Conservation (phyloP, 2,113 vertebrate species). For the Caloenas nicobarica region DNA sequence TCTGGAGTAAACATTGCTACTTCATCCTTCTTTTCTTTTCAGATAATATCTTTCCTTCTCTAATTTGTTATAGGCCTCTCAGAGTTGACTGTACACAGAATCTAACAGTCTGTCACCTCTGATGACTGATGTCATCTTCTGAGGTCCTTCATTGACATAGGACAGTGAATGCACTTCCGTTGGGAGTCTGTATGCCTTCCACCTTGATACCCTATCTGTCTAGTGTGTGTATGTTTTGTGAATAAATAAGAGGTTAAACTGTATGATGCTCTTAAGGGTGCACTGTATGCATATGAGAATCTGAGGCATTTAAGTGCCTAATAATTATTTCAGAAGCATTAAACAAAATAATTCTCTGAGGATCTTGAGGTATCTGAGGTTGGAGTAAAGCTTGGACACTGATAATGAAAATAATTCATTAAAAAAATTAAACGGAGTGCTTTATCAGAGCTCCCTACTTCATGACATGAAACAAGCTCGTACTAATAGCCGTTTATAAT, state of each 20-base stretch:
- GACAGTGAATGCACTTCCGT: neutral
- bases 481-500: neutral
- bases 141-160: neutral
- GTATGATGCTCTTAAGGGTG: neutral
- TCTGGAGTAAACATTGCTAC: neutral
- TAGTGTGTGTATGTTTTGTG: neutral
- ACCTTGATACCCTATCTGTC: neutral
- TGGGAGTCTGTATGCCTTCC: neutral
- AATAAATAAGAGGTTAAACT: neutral
- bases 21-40: neutral
- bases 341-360: neutral
- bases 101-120: neutral
- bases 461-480: neutral
- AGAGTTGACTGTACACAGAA: neutral
- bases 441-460: neutral
- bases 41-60: neutral
- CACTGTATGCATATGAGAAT: neutral
- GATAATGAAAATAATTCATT: neutral
- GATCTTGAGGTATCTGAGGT: neutral
- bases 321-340: neutral
- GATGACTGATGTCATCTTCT: neutral
- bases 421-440: neutral
- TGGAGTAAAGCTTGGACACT: neutral
- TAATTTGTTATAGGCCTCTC: neutral
- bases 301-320: neutral